Evolutionary conservation across 2,888 invertebrate species (phyloP), one percentile per base, ranked within the genome.

Genomic region (Cephus pygmeus): DNA sequence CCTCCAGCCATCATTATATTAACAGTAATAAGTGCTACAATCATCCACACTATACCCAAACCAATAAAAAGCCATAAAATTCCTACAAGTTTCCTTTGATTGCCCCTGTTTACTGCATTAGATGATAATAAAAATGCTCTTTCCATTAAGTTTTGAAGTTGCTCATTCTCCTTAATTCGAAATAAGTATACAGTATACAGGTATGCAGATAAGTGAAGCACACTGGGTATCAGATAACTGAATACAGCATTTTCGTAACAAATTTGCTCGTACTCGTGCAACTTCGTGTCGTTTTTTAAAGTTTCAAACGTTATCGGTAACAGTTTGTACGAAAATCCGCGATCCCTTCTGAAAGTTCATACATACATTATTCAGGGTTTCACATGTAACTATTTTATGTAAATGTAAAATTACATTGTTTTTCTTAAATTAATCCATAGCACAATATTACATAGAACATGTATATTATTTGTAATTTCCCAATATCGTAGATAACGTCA

Each of bases 71-170:
- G 90, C 96, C 97, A 96, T 6, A 97, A 90, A 87, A 94, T 94
- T 81, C 93, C 93, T 56, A 97, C 93, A 34, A 97, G 92, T 69
- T 94, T 94, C 83, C 94, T 95, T 73, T 96, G 96, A 84, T 94
- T 95, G 74, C 95, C 94, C 11, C 87, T 85, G 90, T 95, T 94
- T 0, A 94, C 94, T 12, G 95, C 93, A 89, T 94, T 94, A 0
- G 95, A 95, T 1, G 96, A 95, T 80, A 96, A 92, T 68, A 97
- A 92, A 88, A 97, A 97, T 0, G 95, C 96, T 85, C 96, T 93
- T 91, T 97, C 97, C 94, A 97, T 96, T 75, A 97, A 92, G 92
- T 96, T 96, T 85, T 96, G 96, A 76, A 97, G 90, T 86, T 97
- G 96, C 88, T 97, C 97, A 88, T 96, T 96, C 89, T 97, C 96